These are phyloP conservation scores for Tolypeutes matacus DNA, from an alignment of 2,797 vertebrate genomes.

Conservation along the genomic window DNA sequence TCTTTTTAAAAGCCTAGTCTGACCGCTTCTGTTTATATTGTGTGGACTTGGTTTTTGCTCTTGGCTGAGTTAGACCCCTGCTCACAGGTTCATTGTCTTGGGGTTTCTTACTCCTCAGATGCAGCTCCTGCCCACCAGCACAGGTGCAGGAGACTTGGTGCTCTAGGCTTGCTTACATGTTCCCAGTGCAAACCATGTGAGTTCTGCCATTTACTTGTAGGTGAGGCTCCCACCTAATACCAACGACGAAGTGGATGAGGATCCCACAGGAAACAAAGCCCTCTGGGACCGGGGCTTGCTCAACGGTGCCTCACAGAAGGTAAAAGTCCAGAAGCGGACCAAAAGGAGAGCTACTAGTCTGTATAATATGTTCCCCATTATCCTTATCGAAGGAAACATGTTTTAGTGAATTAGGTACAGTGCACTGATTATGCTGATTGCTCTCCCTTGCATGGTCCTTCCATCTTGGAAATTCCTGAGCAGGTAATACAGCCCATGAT, in stretches of 20 bases:
- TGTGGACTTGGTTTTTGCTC: constrained; percentile 50
- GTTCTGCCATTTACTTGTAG: constrained; percentile 83
- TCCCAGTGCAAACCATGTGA: background rate
- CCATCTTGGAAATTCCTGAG: background rate
- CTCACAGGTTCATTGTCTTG: background rate
- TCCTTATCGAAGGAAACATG: background rate
- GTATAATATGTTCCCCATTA: background rate
- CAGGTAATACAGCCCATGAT: background rate
- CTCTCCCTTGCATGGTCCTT: background rate
- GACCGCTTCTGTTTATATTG: background rate
- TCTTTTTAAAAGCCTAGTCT: constrained; percentile 12
- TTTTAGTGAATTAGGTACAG: background rate
- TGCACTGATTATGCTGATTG: background rate
- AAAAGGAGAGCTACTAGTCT: background rate
- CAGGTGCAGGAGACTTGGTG: background rate
- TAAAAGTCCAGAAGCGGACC: constrained; percentile 79
- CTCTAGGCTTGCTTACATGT: background rate
- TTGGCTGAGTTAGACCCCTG: background rate
- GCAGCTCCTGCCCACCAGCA: background rate
- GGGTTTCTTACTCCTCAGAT: background rate
- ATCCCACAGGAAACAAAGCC: constrained; percentile 99
- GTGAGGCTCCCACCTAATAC: constrained; percentile 98
- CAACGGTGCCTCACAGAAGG: constrained; percentile 99
- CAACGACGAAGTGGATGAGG: constrained; percentile 98
- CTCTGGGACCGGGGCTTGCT: constrained; percentile 99